Evolutionary conservation across 2,113 vertebrate genomes (phyloP).

Genomic region (Polyodon spathula): DNA sequence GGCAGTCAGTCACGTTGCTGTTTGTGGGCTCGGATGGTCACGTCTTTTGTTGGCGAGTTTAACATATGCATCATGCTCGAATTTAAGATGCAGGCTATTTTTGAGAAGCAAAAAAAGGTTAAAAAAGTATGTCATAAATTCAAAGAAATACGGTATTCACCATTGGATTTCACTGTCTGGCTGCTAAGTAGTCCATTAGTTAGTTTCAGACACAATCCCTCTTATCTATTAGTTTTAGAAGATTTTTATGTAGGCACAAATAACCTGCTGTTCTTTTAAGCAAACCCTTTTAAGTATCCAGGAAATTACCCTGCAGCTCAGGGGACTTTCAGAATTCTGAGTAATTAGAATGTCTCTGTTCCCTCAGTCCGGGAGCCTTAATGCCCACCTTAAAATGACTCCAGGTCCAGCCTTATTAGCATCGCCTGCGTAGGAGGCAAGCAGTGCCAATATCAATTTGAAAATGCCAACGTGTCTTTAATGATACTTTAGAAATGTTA

Average conservation of each 20-base stretch:
- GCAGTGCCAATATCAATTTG: conserved; percentile 3
- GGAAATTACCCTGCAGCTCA: neutral
- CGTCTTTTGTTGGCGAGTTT: no score
- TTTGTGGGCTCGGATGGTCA: no score
- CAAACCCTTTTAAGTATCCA: neutral
- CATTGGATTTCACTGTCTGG: neutral
- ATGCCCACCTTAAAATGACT: neutral
- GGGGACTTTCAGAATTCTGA: neutral
- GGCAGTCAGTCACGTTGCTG: no score
- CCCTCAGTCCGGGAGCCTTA: neutral
- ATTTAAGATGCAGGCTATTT: no score
- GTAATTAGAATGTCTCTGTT: neutral
- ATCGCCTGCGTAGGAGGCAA: neutral
- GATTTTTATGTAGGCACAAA: neutral
- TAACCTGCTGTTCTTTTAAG: neutral
- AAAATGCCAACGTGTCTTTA: conserved; percentile 11
- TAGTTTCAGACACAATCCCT: neutral
- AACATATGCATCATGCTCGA: no score
- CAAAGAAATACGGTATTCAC: no score
- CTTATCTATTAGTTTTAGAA: neutral
- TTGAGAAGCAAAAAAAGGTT: no score
- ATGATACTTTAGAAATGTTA: neutral
- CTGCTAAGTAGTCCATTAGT: neutral
- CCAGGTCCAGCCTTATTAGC: conserved; percentile 6
- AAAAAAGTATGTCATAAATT: no score